A percentile compares a stretch with the other conserved stretches of the same genome.
Evolutionary conservation across 2,113 vertebrate species (phyloP).

Genomic region (Oncorhynchus gorbuscha): DNA sequence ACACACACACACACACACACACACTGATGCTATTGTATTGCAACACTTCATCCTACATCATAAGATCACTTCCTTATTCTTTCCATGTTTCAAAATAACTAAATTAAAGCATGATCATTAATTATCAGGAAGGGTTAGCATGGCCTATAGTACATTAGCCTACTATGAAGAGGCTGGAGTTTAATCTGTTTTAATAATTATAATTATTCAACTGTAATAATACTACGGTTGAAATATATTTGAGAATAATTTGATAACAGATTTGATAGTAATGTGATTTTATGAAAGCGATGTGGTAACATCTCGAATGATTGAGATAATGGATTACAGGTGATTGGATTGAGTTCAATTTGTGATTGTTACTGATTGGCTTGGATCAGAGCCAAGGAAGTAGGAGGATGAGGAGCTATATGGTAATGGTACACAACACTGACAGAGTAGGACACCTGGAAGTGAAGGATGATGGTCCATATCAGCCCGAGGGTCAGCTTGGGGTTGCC

Average conservation of each 20-base stretch:
- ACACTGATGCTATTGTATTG: no score
- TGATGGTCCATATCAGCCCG: slow-evolving; percentile 97
- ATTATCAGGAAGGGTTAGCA: no score
- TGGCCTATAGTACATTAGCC: no score
- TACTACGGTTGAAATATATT: background rate
- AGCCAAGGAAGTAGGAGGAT: slow-evolving; percentile 54
- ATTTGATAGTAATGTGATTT: background rate
- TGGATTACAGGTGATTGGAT: slow-evolving; percentile 26
- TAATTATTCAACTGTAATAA: background rate
- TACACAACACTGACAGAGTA: slow-evolving; percentile 76
- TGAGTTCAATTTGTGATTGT: slow-evolving; percentile 22
- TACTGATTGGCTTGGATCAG: slow-evolving; percentile 26
- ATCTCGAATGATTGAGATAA: background rate
- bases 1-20: background rate
- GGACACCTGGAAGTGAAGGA: slow-evolving; percentile 95
- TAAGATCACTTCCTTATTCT: no score
- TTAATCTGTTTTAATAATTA: background rate
- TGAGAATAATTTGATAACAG: background rate
- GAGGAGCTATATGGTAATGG: slow-evolving; percentile 54
- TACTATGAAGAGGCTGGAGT: no score
- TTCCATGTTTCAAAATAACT: no score
- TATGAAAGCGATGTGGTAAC: background rate
- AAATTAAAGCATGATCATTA: no score
- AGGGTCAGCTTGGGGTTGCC: slow-evolving; percentile 95
- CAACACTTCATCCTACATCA: no score